phyloP scores from a whole-genome alignment of 2,113 vertebrate genomes.

The Potamarius usumacintae region DNA sequence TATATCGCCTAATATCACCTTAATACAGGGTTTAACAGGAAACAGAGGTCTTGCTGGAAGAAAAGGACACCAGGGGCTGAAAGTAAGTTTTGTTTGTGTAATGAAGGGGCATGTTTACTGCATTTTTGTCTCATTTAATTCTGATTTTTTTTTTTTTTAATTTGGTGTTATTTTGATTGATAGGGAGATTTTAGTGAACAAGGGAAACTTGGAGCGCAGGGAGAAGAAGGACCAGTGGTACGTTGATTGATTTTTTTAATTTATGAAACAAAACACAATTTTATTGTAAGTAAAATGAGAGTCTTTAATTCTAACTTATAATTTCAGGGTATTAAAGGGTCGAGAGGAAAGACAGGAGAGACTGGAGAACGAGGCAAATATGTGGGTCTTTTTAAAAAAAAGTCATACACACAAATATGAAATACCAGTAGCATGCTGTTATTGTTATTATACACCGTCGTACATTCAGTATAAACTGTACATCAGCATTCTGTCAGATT shows the following conservation, averaged over 20 bases:
- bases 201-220: conserved; percentile 56
- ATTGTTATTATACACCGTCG: neutral
- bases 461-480: neutral
- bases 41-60: conserved; percentile 61
- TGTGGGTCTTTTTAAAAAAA: conserved; percentile 50
- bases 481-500: neutral
- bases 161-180: conserved; percentile 22
- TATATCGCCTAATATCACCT: neutral
- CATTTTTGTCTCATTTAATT: neutral
- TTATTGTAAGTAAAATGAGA: neutral
- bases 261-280: neutral
- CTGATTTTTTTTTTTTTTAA: neutral
- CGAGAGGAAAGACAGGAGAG: conserved; percentile 64
- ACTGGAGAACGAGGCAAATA: conserved; percentile 53
- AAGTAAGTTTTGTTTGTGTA: conserved; percentile 59
- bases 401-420: neutral
- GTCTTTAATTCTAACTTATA: neutral
- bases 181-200: conserved; percentile 66
- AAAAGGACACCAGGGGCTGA: conserved; percentile 64
- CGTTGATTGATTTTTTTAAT: neutral
- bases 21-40: conserved; percentile 67
- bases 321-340: conserved; percentile 62
- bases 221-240: conserved; percentile 60
- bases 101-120: neutral
- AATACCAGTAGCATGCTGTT: neutral